Base-by-base conservation (phyloP, 2,888 invertebrate genomes). In the Coelopa pilipes region DNA sequence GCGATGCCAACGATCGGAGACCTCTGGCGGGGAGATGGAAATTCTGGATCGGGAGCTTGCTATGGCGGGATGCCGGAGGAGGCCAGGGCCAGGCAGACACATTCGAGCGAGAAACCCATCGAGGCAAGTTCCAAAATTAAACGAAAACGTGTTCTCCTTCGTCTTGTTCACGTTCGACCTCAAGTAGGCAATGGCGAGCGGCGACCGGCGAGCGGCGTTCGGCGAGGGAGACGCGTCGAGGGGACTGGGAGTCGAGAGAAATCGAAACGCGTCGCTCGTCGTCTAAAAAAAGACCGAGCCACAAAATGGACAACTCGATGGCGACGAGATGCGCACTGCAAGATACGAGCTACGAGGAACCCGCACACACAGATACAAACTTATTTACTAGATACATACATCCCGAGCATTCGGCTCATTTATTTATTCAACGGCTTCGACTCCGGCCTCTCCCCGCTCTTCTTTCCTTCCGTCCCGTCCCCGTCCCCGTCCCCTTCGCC, bases 341-440 rank as follows among this genome's bases (percentile, higher is more conserved):
- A 70, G 60, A 62, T 50, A 62, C 53, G 55, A 24, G 45, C 34
- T 34, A 34, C 34, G 34, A 34, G 34, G 34, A 34, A 34, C 34
- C 34, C 7, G 34, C 34, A 4, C 34, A 34, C 34, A 34, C 17
- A 24, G 19, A 55, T 55, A 17, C 24, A 21, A 49, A 49, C 15
- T 49, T 66, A 50, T 47, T 45, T 65, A 47, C 24, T 66, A 13
- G 45, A 45, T 12, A 68, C n/a, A 24, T 46, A 70, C 63, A 62
- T 62, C 50, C n/a, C 49, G 15, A 63, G 62, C 50, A 67, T 53
- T 67, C 50, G 19, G 50, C 68, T 71, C 63, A 67, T 72, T 71
- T 74, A 76, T 76, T 76, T 66, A 74, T 70, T 75, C 70, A 72
- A 66, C 72, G 59, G 59, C 69, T 73, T 63, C 21, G 63, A 21